Evolutionary conservation across 2,888 invertebrate genomes (phyloP).

Genomic region (Muscina levida): DNA sequence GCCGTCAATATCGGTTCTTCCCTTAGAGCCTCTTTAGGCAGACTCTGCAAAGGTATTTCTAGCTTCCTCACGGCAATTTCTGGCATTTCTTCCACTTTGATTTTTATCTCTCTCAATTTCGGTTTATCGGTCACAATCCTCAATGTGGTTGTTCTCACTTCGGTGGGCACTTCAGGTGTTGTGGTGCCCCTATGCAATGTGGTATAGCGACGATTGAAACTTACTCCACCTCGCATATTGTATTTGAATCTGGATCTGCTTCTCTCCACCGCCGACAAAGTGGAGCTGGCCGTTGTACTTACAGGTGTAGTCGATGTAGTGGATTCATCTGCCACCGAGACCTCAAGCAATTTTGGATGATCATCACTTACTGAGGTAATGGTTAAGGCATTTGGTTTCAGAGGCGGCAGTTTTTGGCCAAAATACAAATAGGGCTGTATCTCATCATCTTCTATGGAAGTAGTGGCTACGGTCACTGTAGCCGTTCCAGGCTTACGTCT

Average conservation of each 20-base stretch:
- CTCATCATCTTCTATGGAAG: conserved; percentile 79
- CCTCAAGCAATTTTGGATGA: conserved; percentile 82
- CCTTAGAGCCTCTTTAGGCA: conserved; percentile 37
- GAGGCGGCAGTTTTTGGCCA: conserved; percentile 83
- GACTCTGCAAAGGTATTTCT: background rate
- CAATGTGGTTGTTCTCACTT: conserved; percentile 44
- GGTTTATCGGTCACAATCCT: conserved; percentile 42
- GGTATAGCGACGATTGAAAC: conserved; percentile 62
- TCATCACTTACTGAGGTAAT: conserved; percentile 82
- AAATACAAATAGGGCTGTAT: conserved; percentile 87
- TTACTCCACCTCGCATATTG: conserved; percentile 70
- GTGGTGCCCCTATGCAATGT: conserved; percentile 52
- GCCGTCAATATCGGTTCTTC: conserved; percentile 63
- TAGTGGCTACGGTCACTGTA: conserved; percentile 63
- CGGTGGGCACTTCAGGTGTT: conserved; percentile 42
- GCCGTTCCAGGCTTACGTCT: conserved; percentile 69
- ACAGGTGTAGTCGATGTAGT: conserved; percentile 65
- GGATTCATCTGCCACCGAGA: conserved; percentile 80
- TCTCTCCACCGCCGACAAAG: conserved; percentile 71
- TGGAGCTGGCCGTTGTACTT: conserved; percentile 52
- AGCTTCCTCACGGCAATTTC: conserved; percentile 43
- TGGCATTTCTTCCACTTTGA: background rate
- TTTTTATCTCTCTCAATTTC: conserved; percentile 5
- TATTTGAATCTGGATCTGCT: conserved; percentile 75
- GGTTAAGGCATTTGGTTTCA: conserved; percentile 75